Percentiles rank a stretch among this genome's conserved stretches.
Evolutionary conservation across 2,113 vertebrate genomes (phyloP).

Genomic region (Cinclus cinclus): DNA sequence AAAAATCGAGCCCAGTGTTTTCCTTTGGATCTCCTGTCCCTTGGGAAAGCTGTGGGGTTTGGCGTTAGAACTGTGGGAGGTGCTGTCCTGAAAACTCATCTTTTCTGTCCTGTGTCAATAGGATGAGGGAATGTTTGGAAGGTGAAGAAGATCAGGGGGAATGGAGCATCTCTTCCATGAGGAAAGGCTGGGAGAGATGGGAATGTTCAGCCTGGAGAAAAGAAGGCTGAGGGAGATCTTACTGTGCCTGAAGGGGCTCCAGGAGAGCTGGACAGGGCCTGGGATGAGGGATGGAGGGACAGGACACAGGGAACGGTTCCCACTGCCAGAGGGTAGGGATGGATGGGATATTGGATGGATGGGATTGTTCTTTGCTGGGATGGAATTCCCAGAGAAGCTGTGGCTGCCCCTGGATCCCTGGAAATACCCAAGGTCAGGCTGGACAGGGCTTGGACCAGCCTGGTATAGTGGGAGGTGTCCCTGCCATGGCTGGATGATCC

Average conservation of each 20-base stretch:
- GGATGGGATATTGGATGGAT: not conserved
- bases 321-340: not conserved
- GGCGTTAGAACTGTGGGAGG: not conserved
- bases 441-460: rapidly evolving
- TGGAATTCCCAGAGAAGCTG: not conserved
- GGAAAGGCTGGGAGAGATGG: not conserved
- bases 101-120: not conserved
- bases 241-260: not conserved
- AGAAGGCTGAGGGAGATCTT: not conserved
- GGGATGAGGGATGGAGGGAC: not conserved
- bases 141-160: too few relatives aligned
- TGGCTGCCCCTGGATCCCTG: not conserved
- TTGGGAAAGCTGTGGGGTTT: not conserved
- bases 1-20: not conserved
- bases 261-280: not conserved
- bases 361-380: not conserved
- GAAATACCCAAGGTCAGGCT: rapidly evolving
- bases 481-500: not conserved
- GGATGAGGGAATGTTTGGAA: too few relatives aligned
- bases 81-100: not conserved
- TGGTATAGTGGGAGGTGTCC: rapidly evolving
- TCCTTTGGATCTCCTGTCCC: not conserved
- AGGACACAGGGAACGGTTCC: not conserved
- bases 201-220: not conserved
- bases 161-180: not conserved